Conservation (phyloP, 2,797 vertebrate species). For the Denticeps clupeoides region DNA sequence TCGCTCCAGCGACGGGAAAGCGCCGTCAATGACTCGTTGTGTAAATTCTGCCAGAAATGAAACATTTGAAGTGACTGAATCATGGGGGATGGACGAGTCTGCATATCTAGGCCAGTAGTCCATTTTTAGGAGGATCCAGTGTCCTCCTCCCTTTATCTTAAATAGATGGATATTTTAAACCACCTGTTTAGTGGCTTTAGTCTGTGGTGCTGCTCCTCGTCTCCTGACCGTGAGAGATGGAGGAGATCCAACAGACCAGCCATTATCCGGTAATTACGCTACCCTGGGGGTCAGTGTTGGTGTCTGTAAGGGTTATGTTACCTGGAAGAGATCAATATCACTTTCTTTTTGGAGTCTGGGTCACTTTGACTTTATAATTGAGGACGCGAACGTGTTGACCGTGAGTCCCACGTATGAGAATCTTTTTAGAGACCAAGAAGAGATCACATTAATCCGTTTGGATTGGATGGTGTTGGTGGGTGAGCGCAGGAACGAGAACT, state of each 20-base stretch:
- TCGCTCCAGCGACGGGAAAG: too few relatives aligned
- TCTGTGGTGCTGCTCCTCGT: neutral
- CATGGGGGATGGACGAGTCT: neutral
- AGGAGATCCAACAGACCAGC: slow-evolving; percentile 21
- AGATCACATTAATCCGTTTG: neutral
- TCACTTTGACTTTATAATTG: too few relatives aligned
- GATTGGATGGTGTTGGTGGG: neutral
- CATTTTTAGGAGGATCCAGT: slow-evolving; percentile 3
- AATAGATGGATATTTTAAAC: slow-evolving; percentile 2
- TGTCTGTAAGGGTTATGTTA: slow-evolving; percentile 8
- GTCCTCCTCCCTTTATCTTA: neutral
- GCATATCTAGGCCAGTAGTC: neutral
- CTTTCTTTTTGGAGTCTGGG: neutral
- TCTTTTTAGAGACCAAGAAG: too few relatives aligned
- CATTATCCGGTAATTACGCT: slow-evolving; percentile 36
- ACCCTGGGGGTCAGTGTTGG: slow-evolving; percentile 29
- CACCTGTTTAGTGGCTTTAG: neutral
- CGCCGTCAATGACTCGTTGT: neutral
- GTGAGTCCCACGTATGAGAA: too few relatives aligned
- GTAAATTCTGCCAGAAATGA: neutral
- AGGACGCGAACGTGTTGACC: too few relatives aligned
- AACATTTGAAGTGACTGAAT: neutral
- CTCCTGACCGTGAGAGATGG: neutral
- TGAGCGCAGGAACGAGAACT: neutral
- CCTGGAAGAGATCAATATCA: neutral